Base-by-base conservation (phyloP, 2,888 invertebrate genomes). In the Vanessa cardui region DNA sequence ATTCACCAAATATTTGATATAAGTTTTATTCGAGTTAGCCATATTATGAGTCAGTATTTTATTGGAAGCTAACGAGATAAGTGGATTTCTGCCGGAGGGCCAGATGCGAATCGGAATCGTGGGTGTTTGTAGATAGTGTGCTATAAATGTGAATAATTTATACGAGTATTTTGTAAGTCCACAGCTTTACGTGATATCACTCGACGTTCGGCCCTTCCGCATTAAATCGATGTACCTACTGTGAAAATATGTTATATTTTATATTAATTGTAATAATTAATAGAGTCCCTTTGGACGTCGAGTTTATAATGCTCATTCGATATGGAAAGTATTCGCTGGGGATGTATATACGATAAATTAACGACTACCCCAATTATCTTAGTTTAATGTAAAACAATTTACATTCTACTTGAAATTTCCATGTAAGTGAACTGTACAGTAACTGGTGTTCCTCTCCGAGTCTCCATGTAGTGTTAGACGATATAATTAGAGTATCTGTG, bases 111-210 rank as follows among this genome's bases (percentile, higher is more conserved):
- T 82, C 83, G 85, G 85, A 85, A 80, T 78, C 81, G 87, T 85
- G 90, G 87, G 85, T 90, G 89, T 88, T 83, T 91, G 91, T 92
- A 91, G 91, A 91, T 92, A 92, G 88, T 91, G 88, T 91, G 90
- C 92, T 90, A 90, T 91, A 90, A 90, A 90, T 91, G 92, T 92
- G 91, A 90, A 92, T 92, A 92, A 91, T 92, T 92, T 92, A 91
- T 91, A 92, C 91, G 90, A 92, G 86, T 92, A 91, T 89, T 89
- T 88, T 92, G 89, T 92, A 91, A 91, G 92, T 90, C 87, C 90
- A 86, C 92, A 89, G 90, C 90, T 92, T 91, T 90, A 92, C 90
- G 87, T 88, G 90, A 90, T 87, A 84, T 86, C 86, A 88, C 88
- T 85, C 83, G 79, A 83, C 81, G 80, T 81, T 81, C 84, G 90